A percentile compares a stretch with the other conserved stretches of the same genome.
phyloP scores from a whole-genome alignment of 2,888 invertebrate genomes.

The Heteropelma amictum region DNA sequence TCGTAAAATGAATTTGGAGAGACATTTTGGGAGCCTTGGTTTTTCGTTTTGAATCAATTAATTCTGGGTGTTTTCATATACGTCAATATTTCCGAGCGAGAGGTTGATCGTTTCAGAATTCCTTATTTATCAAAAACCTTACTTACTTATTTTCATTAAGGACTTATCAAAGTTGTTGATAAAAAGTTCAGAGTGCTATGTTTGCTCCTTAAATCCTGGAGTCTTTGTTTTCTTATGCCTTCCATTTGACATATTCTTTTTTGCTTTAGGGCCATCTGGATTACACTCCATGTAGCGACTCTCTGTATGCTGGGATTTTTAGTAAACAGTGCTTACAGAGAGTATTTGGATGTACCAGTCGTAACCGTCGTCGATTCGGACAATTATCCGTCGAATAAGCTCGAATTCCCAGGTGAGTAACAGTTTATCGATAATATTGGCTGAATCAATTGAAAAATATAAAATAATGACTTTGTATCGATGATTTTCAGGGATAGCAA shows the following conservation, averaged over 20 bases:
- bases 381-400: slow-evolving; percentile 47
- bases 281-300: slow-evolving; percentile 54
- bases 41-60: background rate
- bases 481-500: slow-evolving; percentile 53
- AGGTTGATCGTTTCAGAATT: too few relatives aligned
- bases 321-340: slow-evolving; percentile 38
- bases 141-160: too few relatives aligned
- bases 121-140: too few relatives aligned
- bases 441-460: background rate
- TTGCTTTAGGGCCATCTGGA: slow-evolving; percentile 60
- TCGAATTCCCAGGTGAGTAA: slow-evolving; percentile 63
- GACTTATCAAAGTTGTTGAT: too few relatives aligned
- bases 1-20: too few relatives aligned
- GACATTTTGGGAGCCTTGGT: background rate
- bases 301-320: slow-evolving; percentile 32
- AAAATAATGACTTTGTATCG: background rate
- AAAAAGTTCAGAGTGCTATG: too few relatives aligned
- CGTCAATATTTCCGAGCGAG: too few relatives aligned
- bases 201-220: background rate
- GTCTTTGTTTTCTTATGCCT: background rate
- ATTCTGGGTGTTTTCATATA: too few relatives aligned
- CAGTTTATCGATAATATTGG: background rate
- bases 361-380: slow-evolving; percentile 55
- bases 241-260: background rate
- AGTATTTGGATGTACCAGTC: slow-evolving; percentile 52